Evolutionary conservation across 2,888 invertebrate genomes (phyloP).

Genomic region (Apodemia zela): DNA sequence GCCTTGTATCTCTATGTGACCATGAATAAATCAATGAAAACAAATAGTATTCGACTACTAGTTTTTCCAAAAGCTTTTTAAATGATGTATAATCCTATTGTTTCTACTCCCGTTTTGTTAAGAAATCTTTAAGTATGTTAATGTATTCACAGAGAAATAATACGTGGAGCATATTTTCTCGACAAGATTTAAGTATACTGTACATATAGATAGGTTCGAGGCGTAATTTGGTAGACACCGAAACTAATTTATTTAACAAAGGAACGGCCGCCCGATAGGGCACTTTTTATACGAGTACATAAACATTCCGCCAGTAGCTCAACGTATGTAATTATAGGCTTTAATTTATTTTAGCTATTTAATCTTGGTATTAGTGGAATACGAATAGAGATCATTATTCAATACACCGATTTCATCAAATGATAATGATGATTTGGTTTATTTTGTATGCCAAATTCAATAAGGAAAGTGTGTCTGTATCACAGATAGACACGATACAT

Average conservation of each 20-base stretch:
- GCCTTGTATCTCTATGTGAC: constrained; percentile 66
- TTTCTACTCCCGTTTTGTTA: constrained; percentile 69
- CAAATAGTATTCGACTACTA: constrained; percentile 78
- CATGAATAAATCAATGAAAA: constrained; percentile 80
- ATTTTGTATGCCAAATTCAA: constrained; percentile 3
- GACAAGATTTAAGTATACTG: constrained; percentile 31
- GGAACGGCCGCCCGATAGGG: constrained; percentile 74
- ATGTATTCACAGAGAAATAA: constrained; percentile 68
- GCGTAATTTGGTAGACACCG: constrained; percentile 82
- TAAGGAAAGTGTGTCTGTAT: background rate
- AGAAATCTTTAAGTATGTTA: constrained; percentile 62
- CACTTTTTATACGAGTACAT: constrained; percentile 75
- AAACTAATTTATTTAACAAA: constrained; percentile 82
- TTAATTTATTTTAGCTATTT: constrained; percentile 13
- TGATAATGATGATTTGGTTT: constrained; percentile 3
- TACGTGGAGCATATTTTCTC: constrained; percentile 76
- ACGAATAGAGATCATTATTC: constrained; percentile 10
- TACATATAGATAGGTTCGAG: constrained; percentile 72
- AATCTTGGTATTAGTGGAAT: constrained; percentile 10
- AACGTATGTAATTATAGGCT: constrained; percentile 10
- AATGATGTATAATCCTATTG: constrained; percentile 67
- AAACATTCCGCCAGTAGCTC: constrained; percentile 28
- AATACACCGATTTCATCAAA: constrained; percentile 14
- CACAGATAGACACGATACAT: background rate
- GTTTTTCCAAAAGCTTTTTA: constrained; percentile 69